Base-by-base conservation (phyloP, 2,113 vertebrate species). In the Poecilia latipinna region DNA sequence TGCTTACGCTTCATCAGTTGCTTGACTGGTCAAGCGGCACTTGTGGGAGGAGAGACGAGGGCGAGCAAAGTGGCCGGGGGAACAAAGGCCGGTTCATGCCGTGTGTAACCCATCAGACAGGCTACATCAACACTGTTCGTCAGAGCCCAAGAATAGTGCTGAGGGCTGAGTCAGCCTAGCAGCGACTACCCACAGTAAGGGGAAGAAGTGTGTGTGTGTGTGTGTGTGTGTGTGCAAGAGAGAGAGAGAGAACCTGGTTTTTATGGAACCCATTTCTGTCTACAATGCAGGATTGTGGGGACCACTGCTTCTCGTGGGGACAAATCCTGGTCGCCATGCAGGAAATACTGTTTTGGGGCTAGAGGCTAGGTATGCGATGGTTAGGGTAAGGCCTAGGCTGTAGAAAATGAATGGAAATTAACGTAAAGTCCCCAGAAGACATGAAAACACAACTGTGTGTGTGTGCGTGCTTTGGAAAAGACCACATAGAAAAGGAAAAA, bases 141-240 rank as follows among this genome's bases (percentile, higher is more conserved):
- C 91, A 89, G 89, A 87, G 69, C 88, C 89, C 86, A 78, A 81
- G 90, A 91, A 90, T 92, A 90, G 90, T 82, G 90, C 28, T 33
- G 88, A 93, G 90, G 82, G 93, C 93, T 94, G 93, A 94, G 84
- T 94, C 93, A 94, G 91, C 93, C 92, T 85, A 61, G 83, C 88
- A 85, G 88, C 83, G 83, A 89, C 84, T 75, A 86, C 88, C 92
- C 90, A 80, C 89, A 91, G 81, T 62, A 76, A 86, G 80, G 64
- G 75, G 75, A 83, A 84, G 76, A 86, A 79, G 77, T 80, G 86
- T 77, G 83, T 86, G 86, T 79, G 83, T 48, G 17, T 19, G 78
- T 77, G 87, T 73, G 83, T 80, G 89, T 75, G 83, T 1, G 77
- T 8, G 33, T 8, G 33, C 8, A 7, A 32, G 32, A 32, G 32